These are phyloP conservation scores for Dendrocincla tyrannina DNA, from an alignment of 2,797 vertebrate genomes.

Conservation along the genomic window DNA sequence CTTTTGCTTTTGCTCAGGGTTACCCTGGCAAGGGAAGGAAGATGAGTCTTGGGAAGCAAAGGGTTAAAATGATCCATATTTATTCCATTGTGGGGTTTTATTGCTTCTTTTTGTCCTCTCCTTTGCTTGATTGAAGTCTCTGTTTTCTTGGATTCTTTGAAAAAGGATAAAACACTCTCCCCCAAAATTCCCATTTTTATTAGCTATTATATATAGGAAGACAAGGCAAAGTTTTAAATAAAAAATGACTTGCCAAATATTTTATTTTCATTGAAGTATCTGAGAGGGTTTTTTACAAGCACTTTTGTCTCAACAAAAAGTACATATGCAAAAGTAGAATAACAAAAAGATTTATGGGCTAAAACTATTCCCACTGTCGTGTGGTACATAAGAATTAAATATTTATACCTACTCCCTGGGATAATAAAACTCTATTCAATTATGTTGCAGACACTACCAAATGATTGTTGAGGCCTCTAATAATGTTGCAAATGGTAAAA, in stretches of 20 bases:
- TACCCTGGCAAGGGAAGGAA: not conserved
- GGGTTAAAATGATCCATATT: not conserved
- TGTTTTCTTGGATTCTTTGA: not conserved
- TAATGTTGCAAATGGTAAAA: conserved; percentile 70
- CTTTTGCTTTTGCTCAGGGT: not conserved
- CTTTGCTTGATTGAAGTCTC: not conserved
- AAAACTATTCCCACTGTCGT: conserved; percentile 48
- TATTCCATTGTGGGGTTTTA: not conserved
- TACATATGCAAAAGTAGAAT: not conserved
- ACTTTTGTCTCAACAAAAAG: not conserved
- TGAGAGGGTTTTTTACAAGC: not conserved
- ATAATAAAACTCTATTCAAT: conserved; percentile 74
- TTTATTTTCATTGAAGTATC: not conserved
- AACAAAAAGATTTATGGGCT: conserved; percentile 46
- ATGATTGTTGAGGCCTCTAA: conserved; percentile 68
- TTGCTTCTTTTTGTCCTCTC: not conserved
- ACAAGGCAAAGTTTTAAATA: not conserved
- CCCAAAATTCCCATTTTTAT: too few species aligned
- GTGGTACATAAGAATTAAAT: conserved; percentile 70
- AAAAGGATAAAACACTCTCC: not conserved
- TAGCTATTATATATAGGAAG: not conserved
- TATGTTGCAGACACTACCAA: conserved; percentile 62
- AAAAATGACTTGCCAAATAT: conserved; percentile 6
- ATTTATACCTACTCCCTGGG: conserved; percentile 68
- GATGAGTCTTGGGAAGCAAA: not conserved